Conservation (phyloP, 2,888 invertebrate species). For the Ophioninae sp. region DNA sequence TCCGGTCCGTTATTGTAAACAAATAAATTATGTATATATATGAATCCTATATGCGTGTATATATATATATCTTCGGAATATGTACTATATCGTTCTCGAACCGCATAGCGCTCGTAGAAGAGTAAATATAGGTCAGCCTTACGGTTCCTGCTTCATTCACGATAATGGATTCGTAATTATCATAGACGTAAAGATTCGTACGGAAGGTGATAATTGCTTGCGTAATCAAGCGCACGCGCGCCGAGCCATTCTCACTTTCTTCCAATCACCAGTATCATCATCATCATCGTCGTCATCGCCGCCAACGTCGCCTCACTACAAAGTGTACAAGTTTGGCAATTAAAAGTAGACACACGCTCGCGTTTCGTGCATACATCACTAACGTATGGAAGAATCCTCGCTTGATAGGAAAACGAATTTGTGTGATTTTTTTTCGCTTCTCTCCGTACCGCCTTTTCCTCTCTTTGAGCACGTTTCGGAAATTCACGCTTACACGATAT, state of each 20-base stretch:
- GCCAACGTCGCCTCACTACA: conserved; percentile 4
- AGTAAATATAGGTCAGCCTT: conserved; percentile 73
- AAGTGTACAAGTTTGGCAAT: conserved; percentile 23
- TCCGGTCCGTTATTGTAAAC: conserved; percentile 59
- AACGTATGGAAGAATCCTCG: conserved; percentile 57
- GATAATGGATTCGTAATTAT: conserved; percentile 54
- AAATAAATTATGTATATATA: conserved; percentile 63
- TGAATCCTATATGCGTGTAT: conserved; percentile 44
- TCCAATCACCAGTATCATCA: not conserved
- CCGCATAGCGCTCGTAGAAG: conserved; percentile 63
- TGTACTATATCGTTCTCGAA: conserved; percentile 68
- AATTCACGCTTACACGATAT: conserved; percentile 50
- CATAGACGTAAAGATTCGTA: conserved; percentile 58
- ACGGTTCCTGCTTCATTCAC: conserved; percentile 60
- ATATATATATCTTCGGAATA: conserved; percentile 67
- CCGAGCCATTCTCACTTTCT: conserved; percentile 27
- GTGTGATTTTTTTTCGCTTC: conserved; percentile 39
- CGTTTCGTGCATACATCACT: conserved; percentile 30
- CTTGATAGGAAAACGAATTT: conserved; percentile 7
- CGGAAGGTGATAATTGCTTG: conserved; percentile 54
- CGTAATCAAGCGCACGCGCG: conserved; percentile 31
- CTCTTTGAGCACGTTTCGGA: conserved; percentile 59
- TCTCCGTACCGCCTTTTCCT: not conserved
- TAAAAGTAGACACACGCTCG: conserved; percentile 33
- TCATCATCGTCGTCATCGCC: not conserved